Evolutionary conservation across 1,140 invertebrate species (phyloP).

Genomic region (Penaeus chinensis): DNA sequence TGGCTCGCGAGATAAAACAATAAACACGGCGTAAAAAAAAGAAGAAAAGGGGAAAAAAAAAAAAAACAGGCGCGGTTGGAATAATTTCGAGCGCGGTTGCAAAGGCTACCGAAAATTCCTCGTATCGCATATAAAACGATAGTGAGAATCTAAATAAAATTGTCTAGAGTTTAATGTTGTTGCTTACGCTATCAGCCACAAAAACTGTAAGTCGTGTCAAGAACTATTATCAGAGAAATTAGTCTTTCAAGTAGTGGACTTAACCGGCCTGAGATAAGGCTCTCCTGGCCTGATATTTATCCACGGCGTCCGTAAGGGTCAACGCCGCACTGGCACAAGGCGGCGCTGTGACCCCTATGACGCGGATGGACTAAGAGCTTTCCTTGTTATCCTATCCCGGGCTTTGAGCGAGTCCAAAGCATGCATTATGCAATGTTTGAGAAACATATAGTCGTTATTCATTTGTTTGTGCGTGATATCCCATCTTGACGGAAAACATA

Average conservation of each 20-base stretch:
- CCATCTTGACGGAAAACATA: too few relatives aligned
- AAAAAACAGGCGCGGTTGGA: neutral
- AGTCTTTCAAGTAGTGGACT: conserved; percentile 52
- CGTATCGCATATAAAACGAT: too few relatives aligned
- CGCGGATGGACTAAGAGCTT: neutral
- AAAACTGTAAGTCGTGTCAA: conserved; percentile 43
- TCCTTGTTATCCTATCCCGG: conserved; percentile 11
- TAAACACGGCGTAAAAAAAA: too few relatives aligned
- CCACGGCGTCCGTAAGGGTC: neutral
- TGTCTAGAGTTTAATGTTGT: conserved; percentile 24
- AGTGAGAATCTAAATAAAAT: conserved; percentile 16
- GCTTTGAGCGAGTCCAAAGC: neutral
- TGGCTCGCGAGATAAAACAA: too few relatives aligned
- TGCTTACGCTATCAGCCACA: conserved; percentile 18
- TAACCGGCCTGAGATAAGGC: conserved; percentile 42
- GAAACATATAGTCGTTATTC: too few relatives aligned
- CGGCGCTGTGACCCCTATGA: neutral
- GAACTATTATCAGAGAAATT: conserved; percentile 49
- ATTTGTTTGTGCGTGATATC: too few relatives aligned
- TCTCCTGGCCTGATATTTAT: conserved; percentile 6
- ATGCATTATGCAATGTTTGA: too few relatives aligned
- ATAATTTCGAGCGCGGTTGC: too few relatives aligned
- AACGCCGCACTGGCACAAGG: neutral
- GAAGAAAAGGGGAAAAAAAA: neutral
- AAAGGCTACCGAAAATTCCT: too few relatives aligned